These are phyloP conservation scores for Rafetus swinhoei DNA, from an alignment of 2,113 vertebrate genomes.

Conservation along the genomic window DNA sequence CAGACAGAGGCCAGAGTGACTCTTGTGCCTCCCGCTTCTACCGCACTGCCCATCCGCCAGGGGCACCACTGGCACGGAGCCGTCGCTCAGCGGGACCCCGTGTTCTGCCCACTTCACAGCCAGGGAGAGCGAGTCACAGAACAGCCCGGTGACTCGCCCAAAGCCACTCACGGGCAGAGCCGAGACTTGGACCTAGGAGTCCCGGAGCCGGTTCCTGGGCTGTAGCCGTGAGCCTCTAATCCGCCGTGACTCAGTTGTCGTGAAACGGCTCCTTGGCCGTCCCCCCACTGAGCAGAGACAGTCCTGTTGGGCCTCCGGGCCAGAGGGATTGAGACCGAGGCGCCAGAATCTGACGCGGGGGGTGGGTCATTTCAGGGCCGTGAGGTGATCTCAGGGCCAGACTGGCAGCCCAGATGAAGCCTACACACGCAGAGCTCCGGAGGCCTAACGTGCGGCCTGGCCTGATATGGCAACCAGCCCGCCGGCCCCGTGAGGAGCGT, in stretches of 20 bases:
- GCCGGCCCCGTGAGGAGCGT: conserved; percentile 41
- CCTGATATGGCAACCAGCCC: conserved; percentile 22
- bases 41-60: neutral
- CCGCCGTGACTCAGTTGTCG: conserved; percentile 70
- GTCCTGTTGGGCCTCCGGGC: conserved; percentile 72
- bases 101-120: neutral
- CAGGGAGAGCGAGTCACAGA: conserved; percentile 8
- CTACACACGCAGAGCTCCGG: conserved; percentile 60
- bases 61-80: neutral
- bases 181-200: neutral
- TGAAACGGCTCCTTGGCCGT: conserved; percentile 65
- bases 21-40: neutral
- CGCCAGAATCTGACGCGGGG: conserved; percentile 58
- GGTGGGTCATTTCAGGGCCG: conserved; percentile 55
- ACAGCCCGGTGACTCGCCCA: conserved; percentile 19
- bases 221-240: conserved; percentile 48
- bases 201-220: conserved; percentile 7
- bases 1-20: neutral
- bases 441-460: conserved; percentile 57
- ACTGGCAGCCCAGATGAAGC: conserved; percentile 63
- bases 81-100: neutral
- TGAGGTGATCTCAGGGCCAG: conserved; percentile 67
- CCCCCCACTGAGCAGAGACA: conserved; percentile 69
- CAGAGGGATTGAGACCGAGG: conserved; percentile 69
- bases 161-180: neutral